Base-by-base conservation (phyloP, 2,888 invertebrate genomes). In the Drosophila affinis region DNA sequence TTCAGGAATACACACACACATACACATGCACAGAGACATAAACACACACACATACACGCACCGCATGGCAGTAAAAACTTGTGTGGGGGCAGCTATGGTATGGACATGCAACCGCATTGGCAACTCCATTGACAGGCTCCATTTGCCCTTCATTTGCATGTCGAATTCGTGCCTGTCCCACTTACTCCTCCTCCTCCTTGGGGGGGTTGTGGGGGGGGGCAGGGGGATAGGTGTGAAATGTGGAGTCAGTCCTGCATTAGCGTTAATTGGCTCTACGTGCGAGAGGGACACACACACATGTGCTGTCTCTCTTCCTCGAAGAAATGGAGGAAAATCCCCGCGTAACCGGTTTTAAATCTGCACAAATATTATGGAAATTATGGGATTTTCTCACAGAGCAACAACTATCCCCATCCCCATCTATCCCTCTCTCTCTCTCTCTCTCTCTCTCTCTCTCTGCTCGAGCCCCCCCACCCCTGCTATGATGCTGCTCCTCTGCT, bases 61-160 rank as follows among this genome's bases (percentile, higher is more conserved):
- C 39, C 39, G n/a, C 39, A n/a, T 39, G 39, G n/a, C n/a, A 14
- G n/a, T 65, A 63, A 75, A 76, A 78, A 62, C 56, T 64, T 59
- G 56, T 17, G 54, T 24, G 2, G n/a, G 17, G n/a, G 34, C 9
- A 9, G 32, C 44, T 51, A 3, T 49, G 18, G 54, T 29, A 27
- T 49, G 7, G 52, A 60, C 63, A 24, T 48, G 45, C 49, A 71
- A 69, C 71, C 69, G 72, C 77, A 81, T 54, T 76, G 73, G 47
- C 61, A 61, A 17, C 65, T 56, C 68, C 72, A 76, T 75, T 86
- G 84, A 84, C 81, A 79, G 62, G 81, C 81, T 80, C 80, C 84
- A 85, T 85, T 85, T 85, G 82, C 73, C 49, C 47, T 57, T 59
- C 72, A 84, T 84, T 84, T 84, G 84, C 85, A 84, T 86, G 83